These are phyloP conservation scores for Galagoides demidoff DNA, from an alignment of 2,797 vertebrate genomes.

Conservation along the genomic window DNA sequence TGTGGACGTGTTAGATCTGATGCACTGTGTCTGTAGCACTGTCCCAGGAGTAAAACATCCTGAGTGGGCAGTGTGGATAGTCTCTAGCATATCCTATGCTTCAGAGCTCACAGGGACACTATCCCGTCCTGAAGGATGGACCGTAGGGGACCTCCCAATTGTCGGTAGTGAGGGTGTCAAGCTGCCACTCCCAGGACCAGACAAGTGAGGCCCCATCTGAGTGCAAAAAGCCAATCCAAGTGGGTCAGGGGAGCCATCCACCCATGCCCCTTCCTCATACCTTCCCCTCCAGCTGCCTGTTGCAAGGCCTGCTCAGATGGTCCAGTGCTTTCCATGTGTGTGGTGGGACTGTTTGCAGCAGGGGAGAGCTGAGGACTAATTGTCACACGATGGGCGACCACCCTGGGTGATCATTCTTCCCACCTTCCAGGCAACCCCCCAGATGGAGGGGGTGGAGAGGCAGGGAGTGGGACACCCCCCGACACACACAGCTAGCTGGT, in stretches of 20 bases:
- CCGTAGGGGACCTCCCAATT: rapidly evolving
- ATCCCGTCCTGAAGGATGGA: background rate
- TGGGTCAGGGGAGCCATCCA: background rate
- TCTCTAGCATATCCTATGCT: background rate
- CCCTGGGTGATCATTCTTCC: background rate
- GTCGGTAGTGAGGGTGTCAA: too few relatives aligned
- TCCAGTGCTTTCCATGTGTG: rapidly evolving
- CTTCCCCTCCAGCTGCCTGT: background rate
- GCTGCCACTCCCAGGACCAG: background rate
- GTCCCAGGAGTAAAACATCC: too few relatives aligned
- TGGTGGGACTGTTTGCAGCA: background rate
- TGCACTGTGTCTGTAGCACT: rapidly evolving
- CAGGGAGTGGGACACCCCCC: background rate
- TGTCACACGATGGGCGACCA: rapidly evolving
- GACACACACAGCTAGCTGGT: background rate
- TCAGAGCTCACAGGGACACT: background rate
- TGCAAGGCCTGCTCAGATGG: background rate
- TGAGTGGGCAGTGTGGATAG: background rate
- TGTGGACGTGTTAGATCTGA: background rate
- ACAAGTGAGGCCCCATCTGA: background rate
- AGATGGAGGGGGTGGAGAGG: background rate
- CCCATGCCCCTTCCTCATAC: background rate
- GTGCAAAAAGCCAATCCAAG: background rate
- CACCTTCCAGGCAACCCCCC: background rate
- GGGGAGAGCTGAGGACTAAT: background rate